Evolutionary conservation across 2,888 invertebrate genomes (phyloP), one percentile per base, ranked within the genome.

Genomic region (Melipona beecheii): DNA sequence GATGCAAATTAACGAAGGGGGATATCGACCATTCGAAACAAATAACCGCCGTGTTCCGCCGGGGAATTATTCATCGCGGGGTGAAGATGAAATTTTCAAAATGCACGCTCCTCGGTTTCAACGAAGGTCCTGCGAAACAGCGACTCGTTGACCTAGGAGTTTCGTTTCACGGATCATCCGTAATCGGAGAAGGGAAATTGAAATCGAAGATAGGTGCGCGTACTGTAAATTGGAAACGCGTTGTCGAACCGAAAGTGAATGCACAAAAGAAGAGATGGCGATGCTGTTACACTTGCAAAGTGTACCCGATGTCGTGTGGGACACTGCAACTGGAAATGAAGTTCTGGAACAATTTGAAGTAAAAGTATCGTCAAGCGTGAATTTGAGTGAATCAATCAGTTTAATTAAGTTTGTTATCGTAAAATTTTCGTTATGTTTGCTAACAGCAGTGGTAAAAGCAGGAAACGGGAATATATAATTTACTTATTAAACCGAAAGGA

Each of bases 41-140:
- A 70, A 75, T 60, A 75, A 82, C 31, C 24, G 21, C 36, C 21
- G 49, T 11, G 49, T 21, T 21, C 9, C 36, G 24, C 24, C 21
- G 24, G 43, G 74, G 31, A 74, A 70, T 82, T 82, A 82, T 70
- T 65, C 64, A 49, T 49, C 31, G n/a, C 5, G 17, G 15, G 58
- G 43, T 31, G 73, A 24, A 70, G 75, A 75, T 56, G 75, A 75
- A 60, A 60, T 83, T 62, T 71, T 60, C 75, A 50, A 71, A 75
- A 82, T 54, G 52, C 21, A 58, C 31, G 58, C 27, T 9, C 43
- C 43, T 36, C 52, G 52, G 54, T 49, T 60, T 60, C 6, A 5
- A 43, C 1, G 64, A 19, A 36, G 62, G 15, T 64, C 27, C 11
- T 31, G 24, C n/a, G 2, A 66, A 81, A 80, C 49, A 21, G 31